phyloP scores from a whole-genome alignment of 1,140 invertebrate genomes.

The Neomicropteryx cornuta region DNA sequence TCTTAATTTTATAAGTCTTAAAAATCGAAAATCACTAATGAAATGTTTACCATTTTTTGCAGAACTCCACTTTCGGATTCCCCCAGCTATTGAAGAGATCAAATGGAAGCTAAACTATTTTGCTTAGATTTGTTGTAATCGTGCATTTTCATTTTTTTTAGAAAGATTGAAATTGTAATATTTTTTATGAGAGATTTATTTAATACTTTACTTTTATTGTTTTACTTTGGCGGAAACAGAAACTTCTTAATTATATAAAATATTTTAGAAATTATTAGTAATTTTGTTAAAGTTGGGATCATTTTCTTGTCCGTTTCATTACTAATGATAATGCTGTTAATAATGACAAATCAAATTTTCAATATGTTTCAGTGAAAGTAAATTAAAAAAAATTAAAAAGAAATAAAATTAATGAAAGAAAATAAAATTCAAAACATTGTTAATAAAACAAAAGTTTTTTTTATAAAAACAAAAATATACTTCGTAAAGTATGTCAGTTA shows the following conservation, averaged over 20 bases:
- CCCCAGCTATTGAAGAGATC: conserved; percentile 29
- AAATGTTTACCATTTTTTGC: conserved; percentile 17
- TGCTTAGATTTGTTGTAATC: conserved; percentile 7
- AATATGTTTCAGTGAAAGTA: too few relatives aligned
- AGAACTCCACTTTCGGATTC: conserved; percentile 34
- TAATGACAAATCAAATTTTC: too few relatives aligned
- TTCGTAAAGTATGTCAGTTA: too few relatives aligned
- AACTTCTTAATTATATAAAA: not conserved
- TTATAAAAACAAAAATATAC: too few relatives aligned
- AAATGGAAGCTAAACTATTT: conserved; percentile 28
- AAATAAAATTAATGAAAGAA: too few relatives aligned
- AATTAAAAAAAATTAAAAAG: too few relatives aligned
- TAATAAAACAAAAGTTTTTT: too few relatives aligned
- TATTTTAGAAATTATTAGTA: not conserved
- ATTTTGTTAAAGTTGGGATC: not conserved
- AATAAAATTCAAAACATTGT: too few relatives aligned
- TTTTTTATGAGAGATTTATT: not conserved
- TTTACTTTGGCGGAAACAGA: not conserved
- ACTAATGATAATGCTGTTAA: too few relatives aligned
- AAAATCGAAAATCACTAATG: too few relatives aligned
- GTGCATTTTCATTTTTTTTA: not conserved
- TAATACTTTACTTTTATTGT: not conserved
- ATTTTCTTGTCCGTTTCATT: too few relatives aligned
- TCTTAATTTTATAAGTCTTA: too few relatives aligned
- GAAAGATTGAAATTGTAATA: not conserved